Base-by-base conservation (phyloP, 2,888 invertebrate species). In the Pachliopta kotzebuea region DNA sequence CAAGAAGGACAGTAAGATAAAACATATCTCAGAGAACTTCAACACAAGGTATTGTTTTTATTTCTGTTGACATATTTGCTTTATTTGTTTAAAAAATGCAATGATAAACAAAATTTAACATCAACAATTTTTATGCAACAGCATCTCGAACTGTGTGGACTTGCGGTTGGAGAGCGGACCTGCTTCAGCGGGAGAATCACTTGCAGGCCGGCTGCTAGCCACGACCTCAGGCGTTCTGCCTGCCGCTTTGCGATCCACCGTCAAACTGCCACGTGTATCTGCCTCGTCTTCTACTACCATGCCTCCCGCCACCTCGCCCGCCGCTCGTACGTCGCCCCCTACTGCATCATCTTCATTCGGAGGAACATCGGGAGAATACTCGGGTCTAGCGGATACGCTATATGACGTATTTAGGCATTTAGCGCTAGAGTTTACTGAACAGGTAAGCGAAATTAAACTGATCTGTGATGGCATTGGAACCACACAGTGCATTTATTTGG, bases 121-220 rank as follows among this genome's bases (percentile, higher is more conserved):
- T n/a, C n/a, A 18, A 45, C 2, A 0, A 17, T 9, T 18, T 23
- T 17, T 29, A 53, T 63, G 42, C 69, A 85, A 83, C 71, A 85
- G 83, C 74, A 84, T 90, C 60, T 90, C 90, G 17, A 76, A 77
- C n/a, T 90, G 89, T 77, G 80, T 82, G 71, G 90, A 90, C 77
- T 83, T 84, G 17, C 94, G 98, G 55, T 86, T 97, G 52, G 97
- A 97, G 77, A 93, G 94, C 70, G 96, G 96, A 0, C 94, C 97
- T 17, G 96, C 96, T 73, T 93, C 95, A 45, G 93, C 94, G 62
- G 94, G 96, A 20, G 97, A 97, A 81, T 94, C 96, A 23, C 93
- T 94, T 54, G 88, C 96, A 21, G 93, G 95, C 69, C 93, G 95
- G 75, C 89, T 95, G 74, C 93, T 94, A 65, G 65, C 73, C 70